Evolutionary conservation across 2,113 vertebrate species (phyloP).

Genomic region (Bambusicola thoracicus): DNA sequence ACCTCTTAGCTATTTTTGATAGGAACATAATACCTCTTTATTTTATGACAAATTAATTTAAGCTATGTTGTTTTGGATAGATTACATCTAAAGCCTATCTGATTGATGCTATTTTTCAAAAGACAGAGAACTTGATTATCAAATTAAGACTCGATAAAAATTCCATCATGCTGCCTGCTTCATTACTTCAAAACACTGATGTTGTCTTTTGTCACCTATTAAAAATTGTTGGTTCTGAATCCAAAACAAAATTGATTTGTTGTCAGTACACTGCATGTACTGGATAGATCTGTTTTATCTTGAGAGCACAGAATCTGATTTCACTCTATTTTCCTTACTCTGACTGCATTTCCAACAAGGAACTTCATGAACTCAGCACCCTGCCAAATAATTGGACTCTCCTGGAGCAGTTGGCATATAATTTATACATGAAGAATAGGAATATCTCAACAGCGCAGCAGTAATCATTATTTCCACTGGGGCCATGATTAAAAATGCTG

Average conservation of each 20-base stretch:
- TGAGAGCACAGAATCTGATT: slow-evolving; percentile 34
- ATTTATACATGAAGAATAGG: slow-evolving; percentile 11
- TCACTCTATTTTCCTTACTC: neutral
- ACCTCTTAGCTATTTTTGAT: neutral
- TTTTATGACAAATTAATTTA: neutral
- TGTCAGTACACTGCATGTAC: slow-evolving; percentile 21
- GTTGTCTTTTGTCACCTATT: slow-evolving; percentile 29
- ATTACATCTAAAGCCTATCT: slow-evolving; percentile 3
- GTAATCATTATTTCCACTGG: neutral
- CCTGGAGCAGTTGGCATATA: slow-evolving; percentile 4
- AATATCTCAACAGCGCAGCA: neutral
- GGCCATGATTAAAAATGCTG: neutral
- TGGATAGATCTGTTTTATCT: slow-evolving; percentile 52
- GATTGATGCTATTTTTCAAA: neutral
- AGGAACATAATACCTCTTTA: neutral
- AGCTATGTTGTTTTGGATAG: neutral
- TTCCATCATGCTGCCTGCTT: neutral
- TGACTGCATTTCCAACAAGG: neutral
- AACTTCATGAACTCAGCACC: neutral
- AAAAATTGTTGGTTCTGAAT: slow-evolving; percentile 25
- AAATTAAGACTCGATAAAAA: slow-evolving; percentile 33
- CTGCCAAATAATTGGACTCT: neutral
- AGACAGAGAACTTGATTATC: slow-evolving; percentile 4
- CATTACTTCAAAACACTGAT: slow-evolving; percentile 43
- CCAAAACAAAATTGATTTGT: slow-evolving; percentile 57